Percentiles rank a stretch among this genome's conserved stretches.
phyloP scores from a whole-genome alignment of 2,797 vertebrate species.

The Pseudochaenichthys georgianus region DNA sequence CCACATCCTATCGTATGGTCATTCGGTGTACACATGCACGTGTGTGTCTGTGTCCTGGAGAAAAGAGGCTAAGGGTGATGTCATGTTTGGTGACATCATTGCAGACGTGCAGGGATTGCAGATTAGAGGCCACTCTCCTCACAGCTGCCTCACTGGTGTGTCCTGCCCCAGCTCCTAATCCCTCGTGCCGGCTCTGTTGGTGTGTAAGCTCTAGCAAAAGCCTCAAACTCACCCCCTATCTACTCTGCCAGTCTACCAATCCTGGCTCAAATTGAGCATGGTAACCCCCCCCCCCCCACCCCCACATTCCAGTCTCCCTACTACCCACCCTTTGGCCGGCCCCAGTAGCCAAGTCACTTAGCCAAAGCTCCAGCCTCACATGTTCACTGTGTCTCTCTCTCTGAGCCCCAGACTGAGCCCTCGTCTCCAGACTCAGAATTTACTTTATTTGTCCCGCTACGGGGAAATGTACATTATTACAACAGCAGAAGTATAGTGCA shows the following conservation, averaged over 20 bases:
- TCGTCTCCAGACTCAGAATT: not conserved
- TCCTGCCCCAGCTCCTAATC: slow-evolving; percentile 44
- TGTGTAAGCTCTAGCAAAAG: slow-evolving; percentile 67
- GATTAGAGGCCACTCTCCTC: slow-evolving; percentile 56
- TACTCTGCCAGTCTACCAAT: slow-evolving; percentile 64
- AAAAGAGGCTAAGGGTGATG: slow-evolving; percentile 66
- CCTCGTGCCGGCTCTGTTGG: slow-evolving; percentile 43
- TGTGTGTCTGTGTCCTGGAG: slow-evolving; percentile 32
- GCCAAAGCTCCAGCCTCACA: slow-evolving; percentile 60
- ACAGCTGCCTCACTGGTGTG: slow-evolving; percentile 63
- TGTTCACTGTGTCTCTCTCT: slow-evolving; percentile 35
- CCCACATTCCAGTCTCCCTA: slow-evolving; percentile 54
- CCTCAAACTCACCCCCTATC: slow-evolving; percentile 44
- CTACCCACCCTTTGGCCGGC: slow-evolving; percentile 57
- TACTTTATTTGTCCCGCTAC: too few relatives aligned
- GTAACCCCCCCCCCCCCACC: slow-evolving; percentile 51
- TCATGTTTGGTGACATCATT: slow-evolving; percentile 80
- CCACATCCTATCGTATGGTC: slow-evolving; percentile 43
- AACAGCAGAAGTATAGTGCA: too few relatives aligned
- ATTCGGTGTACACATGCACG: slow-evolving; percentile 20
- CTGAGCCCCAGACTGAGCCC: slow-evolving; percentile 37
- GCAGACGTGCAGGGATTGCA: slow-evolving; percentile 69
- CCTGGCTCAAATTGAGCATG: slow-evolving; percentile 66
- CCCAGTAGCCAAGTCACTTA: slow-evolving; percentile 42
- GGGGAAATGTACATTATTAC: too few relatives aligned